Percentiles rank a stretch among this genome's conserved stretches.
Conservation (phyloP, 2,888 invertebrate genomes). For the Andrena chrysosceles region DNA sequence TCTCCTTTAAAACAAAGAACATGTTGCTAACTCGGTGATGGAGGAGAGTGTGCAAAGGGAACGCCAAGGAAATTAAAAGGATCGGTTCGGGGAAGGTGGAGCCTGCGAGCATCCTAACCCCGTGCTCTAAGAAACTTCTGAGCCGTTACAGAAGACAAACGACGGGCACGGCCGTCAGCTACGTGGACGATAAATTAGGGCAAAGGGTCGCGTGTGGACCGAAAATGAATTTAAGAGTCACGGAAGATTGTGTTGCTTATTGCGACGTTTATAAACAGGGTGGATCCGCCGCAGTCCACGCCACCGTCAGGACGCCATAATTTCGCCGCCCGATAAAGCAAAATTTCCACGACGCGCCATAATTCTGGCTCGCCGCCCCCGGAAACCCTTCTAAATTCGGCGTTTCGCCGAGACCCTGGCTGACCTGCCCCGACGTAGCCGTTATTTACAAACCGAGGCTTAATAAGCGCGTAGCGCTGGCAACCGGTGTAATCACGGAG, state of each 20-base stretch:
- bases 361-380: conserved; percentile 47
- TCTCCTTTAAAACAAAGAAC: not conserved
- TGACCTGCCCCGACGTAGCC: conserved; percentile 29
- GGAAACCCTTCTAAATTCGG: conserved; percentile 64
- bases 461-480: conserved; percentile 62
- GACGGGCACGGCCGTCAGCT: not conserved
- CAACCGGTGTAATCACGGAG: conserved; percentile 42
- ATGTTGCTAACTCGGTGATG: conserved; percentile 2
- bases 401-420: conserved; percentile 42
- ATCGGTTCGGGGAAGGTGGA: not conserved
- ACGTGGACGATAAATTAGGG: conserved; percentile 13
- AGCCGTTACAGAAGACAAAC: conserved; percentile 25
- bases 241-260: conserved; percentile 31
- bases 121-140: conserved; percentile 6
- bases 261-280: conserved; percentile 1
- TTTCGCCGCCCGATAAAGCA: conserved; percentile 51
- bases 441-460: conserved; percentile 68
- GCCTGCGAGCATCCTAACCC: not conserved
- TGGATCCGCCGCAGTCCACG: conserved; percentile 15
- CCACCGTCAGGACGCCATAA: conserved; percentile 44
- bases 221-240: conserved; percentile 39
- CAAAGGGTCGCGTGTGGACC: not conserved
- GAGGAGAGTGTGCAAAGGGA: conserved; percentile 12
- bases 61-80: conserved; percentile 28
- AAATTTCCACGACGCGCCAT: conserved; percentile 61